phyloP scores from a whole-genome alignment of 2,888 invertebrate species.

The Dendrolimus pini region DNA sequence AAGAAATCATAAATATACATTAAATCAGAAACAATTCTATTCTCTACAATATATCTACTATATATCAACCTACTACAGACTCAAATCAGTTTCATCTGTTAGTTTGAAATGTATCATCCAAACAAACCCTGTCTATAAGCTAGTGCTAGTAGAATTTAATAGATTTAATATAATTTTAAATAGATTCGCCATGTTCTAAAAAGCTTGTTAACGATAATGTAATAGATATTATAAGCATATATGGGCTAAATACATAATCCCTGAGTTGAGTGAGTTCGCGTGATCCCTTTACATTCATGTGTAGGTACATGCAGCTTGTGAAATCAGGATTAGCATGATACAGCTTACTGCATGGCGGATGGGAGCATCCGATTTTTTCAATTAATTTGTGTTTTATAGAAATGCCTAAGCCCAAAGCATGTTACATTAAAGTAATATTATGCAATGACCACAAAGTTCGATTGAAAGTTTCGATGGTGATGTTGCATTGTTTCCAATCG shows the following conservation, averaged over 20 bases:
- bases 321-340: slow-evolving; percentile 66
- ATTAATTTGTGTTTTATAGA: slow-evolving; percentile 68
- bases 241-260: background rate
- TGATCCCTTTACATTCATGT: slow-evolving; percentile 1
- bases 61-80: too few relatives aligned
- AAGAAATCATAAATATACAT: too few relatives aligned
- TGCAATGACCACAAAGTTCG: slow-evolving; percentile 32
- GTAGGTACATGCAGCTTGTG: slow-evolving; percentile 54
- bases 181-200: background rate
- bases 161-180: background rate
- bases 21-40: too few relatives aligned
- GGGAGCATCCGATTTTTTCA: slow-evolving; percentile 61
- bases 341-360: slow-evolving; percentile 75
- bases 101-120: slow-evolving; percentile 7
- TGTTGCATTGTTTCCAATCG: slow-evolving; percentile 49
- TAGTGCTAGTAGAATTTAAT: slow-evolving; percentile 4
- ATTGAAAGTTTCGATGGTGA: slow-evolving; percentile 25
- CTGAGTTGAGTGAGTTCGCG: background rate
- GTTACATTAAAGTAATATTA: slow-evolving; percentile 53
- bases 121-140: slow-evolving; percentile 18
- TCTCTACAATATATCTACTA: too few relatives aligned
- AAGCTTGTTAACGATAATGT: background rate
- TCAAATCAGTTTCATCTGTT: too few relatives aligned
- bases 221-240: background rate
- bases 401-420: slow-evolving; percentile 74